Conservation (phyloP, 2,113 vertebrate genomes). For the Takifugu flavidus region DNA sequence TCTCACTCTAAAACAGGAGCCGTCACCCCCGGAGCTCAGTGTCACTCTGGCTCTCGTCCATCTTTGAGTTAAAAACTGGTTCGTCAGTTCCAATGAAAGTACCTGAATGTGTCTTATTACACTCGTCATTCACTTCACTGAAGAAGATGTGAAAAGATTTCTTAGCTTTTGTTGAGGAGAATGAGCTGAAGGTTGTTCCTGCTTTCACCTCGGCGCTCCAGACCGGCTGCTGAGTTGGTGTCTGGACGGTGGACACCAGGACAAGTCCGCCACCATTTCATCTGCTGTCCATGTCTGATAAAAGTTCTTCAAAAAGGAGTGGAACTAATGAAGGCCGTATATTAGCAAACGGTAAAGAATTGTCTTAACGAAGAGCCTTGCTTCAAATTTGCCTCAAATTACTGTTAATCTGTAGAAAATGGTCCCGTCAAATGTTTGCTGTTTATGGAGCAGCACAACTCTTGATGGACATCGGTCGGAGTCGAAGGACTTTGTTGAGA, state of each 20-base stretch:
- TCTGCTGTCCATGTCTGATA: no score
- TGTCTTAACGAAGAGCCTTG: no score
- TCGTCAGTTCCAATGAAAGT: conserved; percentile 61
- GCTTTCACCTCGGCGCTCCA: neutral
- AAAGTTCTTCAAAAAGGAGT: no score
- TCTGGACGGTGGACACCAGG: no score
- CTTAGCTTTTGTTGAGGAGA: conserved; percentile 37
- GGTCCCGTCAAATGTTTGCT: neutral
- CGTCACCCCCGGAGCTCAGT: conserved; percentile 37
- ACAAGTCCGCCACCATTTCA: no score
- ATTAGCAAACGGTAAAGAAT: no score
- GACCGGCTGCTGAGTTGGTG: no score
- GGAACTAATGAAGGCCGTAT: no score
- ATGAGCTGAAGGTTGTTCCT: conserved; percentile 1
- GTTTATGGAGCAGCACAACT: neutral
- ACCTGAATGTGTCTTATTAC: conserved; percentile 71
- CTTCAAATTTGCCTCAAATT: no score
- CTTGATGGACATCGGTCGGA: no score
- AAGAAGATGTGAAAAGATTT: conserved; percentile 58
- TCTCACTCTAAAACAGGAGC: conserved; percentile 24
- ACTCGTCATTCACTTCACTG: conserved; percentile 56
- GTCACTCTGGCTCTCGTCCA: conserved; percentile 33
- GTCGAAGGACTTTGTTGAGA: neutral
- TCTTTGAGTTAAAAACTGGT: conserved; percentile 52
- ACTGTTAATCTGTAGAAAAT: no score